Conservation (phyloP, 2,797 vertebrate genomes). For the Clamator glandarius region DNA sequence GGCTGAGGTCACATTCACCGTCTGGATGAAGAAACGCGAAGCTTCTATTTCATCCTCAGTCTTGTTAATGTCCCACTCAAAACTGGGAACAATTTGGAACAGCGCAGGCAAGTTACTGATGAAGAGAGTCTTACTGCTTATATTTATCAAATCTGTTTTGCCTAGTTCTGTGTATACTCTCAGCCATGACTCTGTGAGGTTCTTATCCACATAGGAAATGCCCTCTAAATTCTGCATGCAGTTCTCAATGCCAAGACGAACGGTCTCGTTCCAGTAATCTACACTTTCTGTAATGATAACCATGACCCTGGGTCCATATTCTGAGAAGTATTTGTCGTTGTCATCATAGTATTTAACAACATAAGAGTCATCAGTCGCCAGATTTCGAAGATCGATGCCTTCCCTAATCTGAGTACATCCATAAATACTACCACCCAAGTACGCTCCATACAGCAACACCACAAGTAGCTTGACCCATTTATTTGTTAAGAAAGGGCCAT, state of each 20-base stretch:
- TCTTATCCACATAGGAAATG: constrained; percentile 66
- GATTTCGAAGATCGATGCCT: constrained; percentile 83
- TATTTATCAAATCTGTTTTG: neutral
- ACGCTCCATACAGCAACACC: constrained; percentile 77
- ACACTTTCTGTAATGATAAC: constrained; percentile 76
- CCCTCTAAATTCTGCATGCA: constrained; percentile 77
- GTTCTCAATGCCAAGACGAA: constrained; percentile 60
- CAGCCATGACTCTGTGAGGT: constrained; percentile 82
- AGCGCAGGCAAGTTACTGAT: constrained; percentile 58
- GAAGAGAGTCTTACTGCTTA: constrained; percentile 70
- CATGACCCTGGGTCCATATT: constrained; percentile 84
- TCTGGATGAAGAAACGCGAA: constrained; percentile 87
- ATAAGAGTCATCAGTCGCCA: constrained; percentile 85
- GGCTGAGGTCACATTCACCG: constrained; percentile 49
- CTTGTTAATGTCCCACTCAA: constrained; percentile 78
- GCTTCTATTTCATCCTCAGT: constrained; percentile 71
- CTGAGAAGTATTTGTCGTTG: constrained; percentile 78
- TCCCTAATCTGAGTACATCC: constrained; percentile 82
- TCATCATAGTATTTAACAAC: constrained; percentile 78
- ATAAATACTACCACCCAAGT: constrained; percentile 80
- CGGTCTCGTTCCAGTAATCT: constrained; percentile 78
- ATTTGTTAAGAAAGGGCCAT: constrained; percentile 84
- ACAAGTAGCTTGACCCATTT: constrained; percentile 70
- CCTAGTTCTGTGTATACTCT: constrained; percentile 64
- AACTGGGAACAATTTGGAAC: constrained; percentile 41